These are phyloP conservation scores for Cranoglanis bouderius DNA, from an alignment of 2,113 vertebrate genomes.

Conservation along the genomic window DNA sequence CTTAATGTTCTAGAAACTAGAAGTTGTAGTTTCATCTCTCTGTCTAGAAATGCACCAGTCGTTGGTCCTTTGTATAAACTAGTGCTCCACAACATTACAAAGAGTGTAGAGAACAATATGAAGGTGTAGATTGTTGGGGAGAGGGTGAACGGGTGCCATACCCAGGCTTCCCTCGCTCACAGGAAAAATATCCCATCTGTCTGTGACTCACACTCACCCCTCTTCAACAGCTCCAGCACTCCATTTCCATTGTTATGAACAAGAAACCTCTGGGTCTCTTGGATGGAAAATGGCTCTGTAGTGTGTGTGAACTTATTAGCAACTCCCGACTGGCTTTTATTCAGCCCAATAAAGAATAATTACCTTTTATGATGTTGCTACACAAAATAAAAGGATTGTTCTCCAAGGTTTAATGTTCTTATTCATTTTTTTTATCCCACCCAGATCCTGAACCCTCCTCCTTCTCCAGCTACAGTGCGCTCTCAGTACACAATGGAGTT, in stretches of 20 bases:
- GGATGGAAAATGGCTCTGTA: not conserved
- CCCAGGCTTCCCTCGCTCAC: not conserved
- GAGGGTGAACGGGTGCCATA: not conserved
- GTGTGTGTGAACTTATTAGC: not conserved
- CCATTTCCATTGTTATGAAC: not conserved
- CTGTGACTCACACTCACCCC: not conserved
- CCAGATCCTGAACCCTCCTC: conserved; percentile 96
- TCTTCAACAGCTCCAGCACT: not conserved
- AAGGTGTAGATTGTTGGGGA: not conserved
- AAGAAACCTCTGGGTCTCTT: not conserved
- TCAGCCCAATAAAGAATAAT: not conserved
- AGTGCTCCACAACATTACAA: not conserved
- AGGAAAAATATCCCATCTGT: not conserved
- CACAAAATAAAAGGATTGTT: not conserved
- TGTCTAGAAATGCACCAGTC: not conserved
- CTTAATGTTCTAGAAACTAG: not conserved
- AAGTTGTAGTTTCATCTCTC: not conserved
- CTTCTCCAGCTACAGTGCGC: conserved; percentile 93
- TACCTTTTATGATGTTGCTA: not conserved
- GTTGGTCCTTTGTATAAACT: not conserved
- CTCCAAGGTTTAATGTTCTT: not conserved
- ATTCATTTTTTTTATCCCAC: not conserved
- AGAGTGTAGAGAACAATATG: not conserved
- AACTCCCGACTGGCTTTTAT: not conserved
- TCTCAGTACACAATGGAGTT: conserved; percentile 98